phyloP scores from a whole-genome alignment of 1,140 invertebrate species.

The Papilio machaon region DNA sequence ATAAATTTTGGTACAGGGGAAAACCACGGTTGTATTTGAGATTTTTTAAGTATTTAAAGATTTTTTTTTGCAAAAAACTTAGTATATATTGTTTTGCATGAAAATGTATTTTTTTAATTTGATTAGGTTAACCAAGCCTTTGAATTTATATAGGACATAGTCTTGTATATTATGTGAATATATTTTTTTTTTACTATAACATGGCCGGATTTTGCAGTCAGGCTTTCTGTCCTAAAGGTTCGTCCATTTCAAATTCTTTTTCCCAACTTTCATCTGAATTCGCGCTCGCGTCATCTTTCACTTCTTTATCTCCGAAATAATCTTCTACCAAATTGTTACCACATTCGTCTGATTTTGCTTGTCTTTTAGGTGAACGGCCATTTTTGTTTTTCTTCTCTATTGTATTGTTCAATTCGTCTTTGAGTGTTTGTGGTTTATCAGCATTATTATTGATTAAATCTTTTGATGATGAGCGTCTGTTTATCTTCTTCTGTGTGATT shows the following conservation, averaged over 20 bases:
- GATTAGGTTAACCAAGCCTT: neutral
- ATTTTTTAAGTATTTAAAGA: neutral
- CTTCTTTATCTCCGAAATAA: slow-evolving; percentile 76
- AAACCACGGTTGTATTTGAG: neutral
- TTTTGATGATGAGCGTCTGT: slow-evolving; percentile 52
- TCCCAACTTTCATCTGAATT: slow-evolving; percentile 82
- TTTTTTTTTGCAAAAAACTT: too few species aligned
- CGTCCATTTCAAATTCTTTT: slow-evolving; percentile 79
- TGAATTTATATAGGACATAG: neutral
- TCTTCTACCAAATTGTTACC: slow-evolving; percentile 78
- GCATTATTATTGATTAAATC: slow-evolving; percentile 64
- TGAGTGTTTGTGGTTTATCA: slow-evolving; percentile 50
- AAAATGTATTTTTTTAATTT: neutral
- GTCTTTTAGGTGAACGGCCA: slow-evolving; percentile 62
- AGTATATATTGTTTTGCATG: too few species aligned
- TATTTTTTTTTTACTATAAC: slow-evolving; percentile 40
- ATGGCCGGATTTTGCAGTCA: slow-evolving; percentile 58
- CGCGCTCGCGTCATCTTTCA: slow-evolving; percentile 78
- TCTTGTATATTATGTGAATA: neutral
- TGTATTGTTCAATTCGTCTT: slow-evolving; percentile 61
- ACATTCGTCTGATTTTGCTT: slow-evolving; percentile 65
- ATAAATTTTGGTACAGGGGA: too few species aligned
- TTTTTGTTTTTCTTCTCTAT: slow-evolving; percentile 62
- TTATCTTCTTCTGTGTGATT: slow-evolving; percentile 70
- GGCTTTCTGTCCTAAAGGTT: slow-evolving; percentile 61